Evolutionary conservation across 1,140 invertebrate genomes (phyloP), one percentile per base, ranked within the genome.

Genomic region (Pentalonia nigronervosa): DNA sequence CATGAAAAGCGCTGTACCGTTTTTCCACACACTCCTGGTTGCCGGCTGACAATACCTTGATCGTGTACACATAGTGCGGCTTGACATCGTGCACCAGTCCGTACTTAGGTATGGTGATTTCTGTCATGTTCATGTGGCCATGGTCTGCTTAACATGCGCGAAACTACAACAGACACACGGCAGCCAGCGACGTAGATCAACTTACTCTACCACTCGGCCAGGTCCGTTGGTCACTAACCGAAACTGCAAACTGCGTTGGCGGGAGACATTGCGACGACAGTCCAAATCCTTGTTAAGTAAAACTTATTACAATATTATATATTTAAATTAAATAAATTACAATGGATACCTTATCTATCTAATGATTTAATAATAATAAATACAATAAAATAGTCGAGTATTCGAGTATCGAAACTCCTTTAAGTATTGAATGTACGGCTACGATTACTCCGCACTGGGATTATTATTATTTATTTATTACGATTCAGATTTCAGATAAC

Each of bases 1-100:
- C 95, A 94, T 96, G 96, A 95, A 97, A 97, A 94, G 96, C 96
- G 93, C 96, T 96, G 94, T 97, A 97, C 95, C 96, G 95, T 94
- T 95, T 96, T 94, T 97, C 96, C 56, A 96, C 94, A 88, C 94
- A 95, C 94, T 96, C 95, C 94, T 95, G 95, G 50, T 94, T 94
- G 25, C 96, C 96, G 84, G 95, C 95, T 56, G 95, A 94, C 94
- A 95, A 95, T 56, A 97, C 95, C 95, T 96, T 95, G 93, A 97
- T 95, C 30, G 95, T 95, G 94, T 96, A 97, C 94, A 96, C 96
- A 95, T 97, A 96, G 94, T 96, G 95, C 4, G 96, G 95, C 93
- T 96, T 96, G 83, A 95, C 95, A 92, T 95, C 94, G 56, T 94
- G 94, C 23, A 94, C 93, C 45, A 94, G 60, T 36, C 94, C 36